Conservation (phyloP, 2,888 invertebrate genomes). For the Nephrotoma appendiculata region DNA sequence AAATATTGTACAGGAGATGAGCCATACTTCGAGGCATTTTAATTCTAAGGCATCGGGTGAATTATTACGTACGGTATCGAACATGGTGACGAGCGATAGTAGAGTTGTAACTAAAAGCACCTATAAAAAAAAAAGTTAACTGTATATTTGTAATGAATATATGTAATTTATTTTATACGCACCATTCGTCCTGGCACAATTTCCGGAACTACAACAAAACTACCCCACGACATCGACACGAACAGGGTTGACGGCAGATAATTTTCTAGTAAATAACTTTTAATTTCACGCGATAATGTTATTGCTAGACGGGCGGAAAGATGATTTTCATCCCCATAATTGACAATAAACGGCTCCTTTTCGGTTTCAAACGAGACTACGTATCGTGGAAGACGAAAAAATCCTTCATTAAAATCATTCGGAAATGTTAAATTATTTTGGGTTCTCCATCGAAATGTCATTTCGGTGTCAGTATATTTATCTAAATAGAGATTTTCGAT, state of each 20-base stretch:
- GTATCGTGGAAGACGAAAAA: conserved; percentile 46
- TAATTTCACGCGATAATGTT: conserved; percentile 42
- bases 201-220: conserved; percentile 49
- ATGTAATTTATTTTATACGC: neutral
- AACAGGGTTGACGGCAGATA: conserved; percentile 48
- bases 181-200: conserved; percentile 48
- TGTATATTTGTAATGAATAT: neutral
- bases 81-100: conserved; percentile 48
- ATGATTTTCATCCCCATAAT: conserved; percentile 48
- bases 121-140: neutral
- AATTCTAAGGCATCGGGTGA: conserved; percentile 47
- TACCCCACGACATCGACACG: conserved; percentile 52
- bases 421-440: conserved; percentile 38
- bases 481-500: conserved; percentile 25
- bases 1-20: conserved; percentile 49
- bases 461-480: conserved; percentile 44
- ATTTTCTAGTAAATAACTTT: conserved; percentile 46
- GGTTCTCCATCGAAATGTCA: conserved; percentile 47
- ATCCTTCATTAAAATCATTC: conserved; percentile 37
- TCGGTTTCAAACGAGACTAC: conserved; percentile 46
- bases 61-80: conserved; percentile 49
- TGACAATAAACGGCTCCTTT: conserved; percentile 43
- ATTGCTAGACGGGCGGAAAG: conserved; percentile 44
- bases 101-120: conserved; percentile 47
- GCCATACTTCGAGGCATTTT: conserved; percentile 48